Conservation (phyloP, 2,888 invertebrate genomes). For the Orthonevra nobilis region DNA sequence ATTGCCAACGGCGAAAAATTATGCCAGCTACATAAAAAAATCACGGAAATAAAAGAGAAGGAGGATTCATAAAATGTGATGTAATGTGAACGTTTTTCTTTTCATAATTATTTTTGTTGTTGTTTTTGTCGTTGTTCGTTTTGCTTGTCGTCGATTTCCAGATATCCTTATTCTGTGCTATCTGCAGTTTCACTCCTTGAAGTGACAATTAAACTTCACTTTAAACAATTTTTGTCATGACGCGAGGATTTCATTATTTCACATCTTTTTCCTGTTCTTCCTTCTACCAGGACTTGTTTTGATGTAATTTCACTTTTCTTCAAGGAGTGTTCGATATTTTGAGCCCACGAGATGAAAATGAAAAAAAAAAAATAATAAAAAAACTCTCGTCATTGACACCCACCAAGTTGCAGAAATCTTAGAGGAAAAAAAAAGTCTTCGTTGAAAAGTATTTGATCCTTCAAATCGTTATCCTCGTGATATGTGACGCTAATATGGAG, state of each 20-base stretch:
- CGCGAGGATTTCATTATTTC: slow-evolving; percentile 31
- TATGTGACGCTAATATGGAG: slow-evolving; percentile 26
- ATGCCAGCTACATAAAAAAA: slow-evolving; percentile 42
- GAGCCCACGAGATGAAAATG: too few relatives aligned
- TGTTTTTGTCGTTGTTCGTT: not conserved
- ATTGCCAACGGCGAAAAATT: slow-evolving; percentile 61
- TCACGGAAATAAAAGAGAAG: slow-evolving; percentile 38
- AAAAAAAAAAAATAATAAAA: too few relatives aligned
- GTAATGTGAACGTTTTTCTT: slow-evolving; percentile 47
- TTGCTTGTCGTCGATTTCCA: slow-evolving; percentile 43
- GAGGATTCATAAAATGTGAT: slow-evolving; percentile 63
- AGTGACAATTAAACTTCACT: slow-evolving; percentile 68
- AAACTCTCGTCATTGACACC: slow-evolving; percentile 14
- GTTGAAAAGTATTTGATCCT: slow-evolving; percentile 30
- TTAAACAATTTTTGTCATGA: slow-evolving; percentile 57
- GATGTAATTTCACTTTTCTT: slow-evolving; percentile 38
- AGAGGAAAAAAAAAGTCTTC: not conserved
- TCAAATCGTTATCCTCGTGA: slow-evolving; percentile 38
- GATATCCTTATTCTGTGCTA: slow-evolving; percentile 54
- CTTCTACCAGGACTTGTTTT: slow-evolving; percentile 19
- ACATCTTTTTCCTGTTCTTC: not conserved
- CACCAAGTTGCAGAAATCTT: not conserved
- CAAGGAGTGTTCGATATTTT: too few relatives aligned
- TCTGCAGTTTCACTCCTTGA: slow-evolving; percentile 59
- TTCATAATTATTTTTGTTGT: slow-evolving; percentile 6